Evolutionary conservation across 2,797 vertebrate species (phyloP).

Genomic region (Pseudochirops cupreus): DNA sequence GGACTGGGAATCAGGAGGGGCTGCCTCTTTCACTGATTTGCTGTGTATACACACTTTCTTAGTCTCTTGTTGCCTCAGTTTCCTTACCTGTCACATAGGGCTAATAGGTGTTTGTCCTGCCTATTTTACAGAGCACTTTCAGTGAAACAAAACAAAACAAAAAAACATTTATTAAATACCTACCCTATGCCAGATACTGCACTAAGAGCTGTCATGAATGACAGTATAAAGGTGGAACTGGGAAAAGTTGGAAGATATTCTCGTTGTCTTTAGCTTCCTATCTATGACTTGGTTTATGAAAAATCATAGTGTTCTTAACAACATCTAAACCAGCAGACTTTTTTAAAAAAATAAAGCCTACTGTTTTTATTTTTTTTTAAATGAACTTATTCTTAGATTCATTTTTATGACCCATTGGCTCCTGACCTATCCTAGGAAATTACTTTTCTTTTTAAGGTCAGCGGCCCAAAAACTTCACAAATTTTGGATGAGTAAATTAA

Average conservation of each 20-base stretch:
- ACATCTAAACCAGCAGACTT: background rate
- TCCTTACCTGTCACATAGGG: slow-evolving; percentile 5
- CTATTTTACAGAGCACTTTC: background rate
- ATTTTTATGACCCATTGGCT: slow-evolving; percentile 43
- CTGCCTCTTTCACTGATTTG: slow-evolving; percentile 23
- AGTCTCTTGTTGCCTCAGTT: slow-evolving; percentile 13
- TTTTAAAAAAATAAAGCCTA: background rate
- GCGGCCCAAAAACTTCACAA: background rate
- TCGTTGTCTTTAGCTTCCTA: background rate
- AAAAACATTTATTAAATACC: background rate
- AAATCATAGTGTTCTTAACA: background rate
- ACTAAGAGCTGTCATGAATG: background rate
- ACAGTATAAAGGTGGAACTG: background rate
- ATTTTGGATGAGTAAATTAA: slow-evolving; percentile 32
- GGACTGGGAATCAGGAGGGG: slow-evolving; percentile 24
- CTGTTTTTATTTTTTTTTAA: background rate
- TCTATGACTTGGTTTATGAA: background rate
- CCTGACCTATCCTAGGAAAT: slow-evolving; percentile 54
- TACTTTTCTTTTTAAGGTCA: background rate
- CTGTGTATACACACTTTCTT: background rate
- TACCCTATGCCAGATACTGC: background rate
- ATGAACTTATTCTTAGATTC: slow-evolving; percentile 34
- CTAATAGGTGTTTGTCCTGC: background rate
- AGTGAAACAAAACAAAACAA: background rate
- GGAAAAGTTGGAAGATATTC: background rate